Conservation (phyloP, 64 coral and sea anemone species). For the Stichodactyla helianthus region DNA sequence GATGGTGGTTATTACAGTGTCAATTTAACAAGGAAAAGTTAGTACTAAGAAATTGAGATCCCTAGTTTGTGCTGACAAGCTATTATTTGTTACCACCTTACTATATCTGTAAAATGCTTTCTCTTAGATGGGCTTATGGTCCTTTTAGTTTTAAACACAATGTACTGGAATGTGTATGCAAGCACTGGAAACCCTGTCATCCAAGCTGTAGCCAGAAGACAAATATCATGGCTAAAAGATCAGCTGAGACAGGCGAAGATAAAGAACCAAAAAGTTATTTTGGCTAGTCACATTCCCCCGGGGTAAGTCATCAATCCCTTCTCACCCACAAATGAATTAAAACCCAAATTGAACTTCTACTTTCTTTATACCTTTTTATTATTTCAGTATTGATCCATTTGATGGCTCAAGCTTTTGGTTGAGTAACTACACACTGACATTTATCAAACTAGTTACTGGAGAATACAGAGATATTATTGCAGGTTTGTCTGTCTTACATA, state of each 20-base stretch:
- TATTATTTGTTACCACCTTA: neutral
- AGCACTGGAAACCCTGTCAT: conserved; percentile 3
- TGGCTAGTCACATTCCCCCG: conserved; percentile 60
- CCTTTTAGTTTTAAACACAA: conserved; percentile 50
- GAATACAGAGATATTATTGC: conserved; percentile 40
- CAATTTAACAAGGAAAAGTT: conserved; percentile 55
- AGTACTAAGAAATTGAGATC: neutral
- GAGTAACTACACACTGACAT: conserved; percentile 46
- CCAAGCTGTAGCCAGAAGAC: conserved; percentile 23
- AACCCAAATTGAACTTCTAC: neutral
- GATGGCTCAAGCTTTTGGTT: conserved; percentile 24
- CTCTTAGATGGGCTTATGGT: conserved; percentile 53
- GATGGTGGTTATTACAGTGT: conserved; percentile 91
- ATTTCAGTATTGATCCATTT: conserved; percentile 33
- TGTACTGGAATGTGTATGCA: conserved; percentile 53
- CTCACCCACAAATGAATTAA: neutral
- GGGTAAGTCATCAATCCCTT: conserved; percentile 30
- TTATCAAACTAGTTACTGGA: conserved; percentile 32
- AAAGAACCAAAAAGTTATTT: conserved; percentile 41
- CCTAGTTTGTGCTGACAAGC: neutral
- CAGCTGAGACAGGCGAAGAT: conserved; percentile 42
- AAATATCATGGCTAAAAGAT: conserved; percentile 46
- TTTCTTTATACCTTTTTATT: neutral
- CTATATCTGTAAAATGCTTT: neutral
- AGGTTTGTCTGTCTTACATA: conserved; percentile 22